Conservation (phyloP, 1,140 invertebrate species). For the Atta colombica region DNA sequence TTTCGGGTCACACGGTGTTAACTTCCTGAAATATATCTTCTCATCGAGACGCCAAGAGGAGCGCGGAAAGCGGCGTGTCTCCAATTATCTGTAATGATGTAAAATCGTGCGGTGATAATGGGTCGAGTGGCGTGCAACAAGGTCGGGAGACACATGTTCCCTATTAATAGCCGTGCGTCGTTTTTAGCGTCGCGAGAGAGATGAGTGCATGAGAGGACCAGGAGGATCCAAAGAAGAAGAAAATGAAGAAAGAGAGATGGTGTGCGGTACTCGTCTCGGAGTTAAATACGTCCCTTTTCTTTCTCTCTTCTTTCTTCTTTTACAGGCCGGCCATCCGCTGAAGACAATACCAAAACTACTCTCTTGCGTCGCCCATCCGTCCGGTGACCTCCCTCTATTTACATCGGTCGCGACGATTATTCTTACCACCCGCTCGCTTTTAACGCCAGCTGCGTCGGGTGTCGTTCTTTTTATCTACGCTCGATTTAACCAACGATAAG, state of each 20-base stretch:
- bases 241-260: slow-evolving; percentile 56
- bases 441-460: slow-evolving; percentile 28
- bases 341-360: slow-evolving; percentile 76
- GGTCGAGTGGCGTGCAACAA: slow-evolving; percentile 55
- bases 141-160: slow-evolving; percentile 74
- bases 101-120: slow-evolving; percentile 80
- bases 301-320: not conserved
- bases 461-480: slow-evolving; percentile 32
- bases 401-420: slow-evolving; percentile 54
- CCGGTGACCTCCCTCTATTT: slow-evolving; percentile 39
- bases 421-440: slow-evolving; percentile 48
- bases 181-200: slow-evolving; percentile 71
- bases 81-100: slow-evolving; percentile 81
- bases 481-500: slow-evolving; percentile 64
- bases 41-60: slow-evolving; percentile 23
- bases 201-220: slow-evolving; percentile 4
- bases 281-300: slow-evolving; percentile 71
- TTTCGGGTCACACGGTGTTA: slow-evolving; percentile 15
- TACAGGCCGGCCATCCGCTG: slow-evolving; percentile 38
- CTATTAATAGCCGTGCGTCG: slow-evolving; percentile 78
- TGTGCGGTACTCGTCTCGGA: slow-evolving; percentile 64
- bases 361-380: not conserved
- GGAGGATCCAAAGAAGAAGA: slow-evolving; percentile 6
- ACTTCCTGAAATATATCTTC: slow-evolving; percentile 29
- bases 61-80: slow-evolving; percentile 54